phyloP scores from a whole-genome alignment of 1,140 invertebrate species.

The Cydia pomonella region DNA sequence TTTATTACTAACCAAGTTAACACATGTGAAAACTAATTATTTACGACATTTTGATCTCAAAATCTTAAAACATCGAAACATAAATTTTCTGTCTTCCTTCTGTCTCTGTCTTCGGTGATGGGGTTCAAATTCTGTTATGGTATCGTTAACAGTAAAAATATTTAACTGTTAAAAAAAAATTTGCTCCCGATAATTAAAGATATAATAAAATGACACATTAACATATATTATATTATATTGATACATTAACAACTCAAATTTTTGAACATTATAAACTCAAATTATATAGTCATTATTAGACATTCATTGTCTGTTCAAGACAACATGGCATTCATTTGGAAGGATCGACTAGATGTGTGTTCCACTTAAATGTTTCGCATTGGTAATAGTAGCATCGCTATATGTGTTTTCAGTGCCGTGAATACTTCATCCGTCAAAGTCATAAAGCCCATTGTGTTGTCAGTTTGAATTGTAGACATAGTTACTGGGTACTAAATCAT shows the following conservation, averaged over 20 bases:
- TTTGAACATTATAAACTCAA: background rate
- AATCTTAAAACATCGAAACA: background rate
- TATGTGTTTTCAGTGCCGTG: constrained; percentile 23
- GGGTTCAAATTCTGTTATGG: constrained; percentile 10
- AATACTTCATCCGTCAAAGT: constrained; percentile 10
- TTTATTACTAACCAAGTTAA: background rate
- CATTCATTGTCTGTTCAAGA: background rate
- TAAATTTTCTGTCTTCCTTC: background rate
- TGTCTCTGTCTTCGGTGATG: constrained; percentile 22
- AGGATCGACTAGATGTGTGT: background rate
- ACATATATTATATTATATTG: background rate
- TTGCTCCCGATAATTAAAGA: too few relatives aligned
- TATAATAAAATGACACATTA: too few relatives aligned
- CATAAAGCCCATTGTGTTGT: constrained; percentile 21
- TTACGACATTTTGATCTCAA: background rate
- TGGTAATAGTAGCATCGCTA: background rate
- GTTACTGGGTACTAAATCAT: constrained; percentile 12
- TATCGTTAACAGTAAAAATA: background rate
- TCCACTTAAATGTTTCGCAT: background rate
- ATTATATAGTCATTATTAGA: background rate
- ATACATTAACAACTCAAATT: background rate
- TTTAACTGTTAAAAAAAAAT: background rate
- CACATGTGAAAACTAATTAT: constrained; percentile 31
- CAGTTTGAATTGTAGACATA: constrained; percentile 23
- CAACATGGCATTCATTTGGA: background rate